Percentiles rank a stretch among this genome's conserved stretches.
These are phyloP conservation scores for Leptothorax acervorum DNA, from an alignment of 2,888 invertebrate genomes.

Conservation along the genomic window DNA sequence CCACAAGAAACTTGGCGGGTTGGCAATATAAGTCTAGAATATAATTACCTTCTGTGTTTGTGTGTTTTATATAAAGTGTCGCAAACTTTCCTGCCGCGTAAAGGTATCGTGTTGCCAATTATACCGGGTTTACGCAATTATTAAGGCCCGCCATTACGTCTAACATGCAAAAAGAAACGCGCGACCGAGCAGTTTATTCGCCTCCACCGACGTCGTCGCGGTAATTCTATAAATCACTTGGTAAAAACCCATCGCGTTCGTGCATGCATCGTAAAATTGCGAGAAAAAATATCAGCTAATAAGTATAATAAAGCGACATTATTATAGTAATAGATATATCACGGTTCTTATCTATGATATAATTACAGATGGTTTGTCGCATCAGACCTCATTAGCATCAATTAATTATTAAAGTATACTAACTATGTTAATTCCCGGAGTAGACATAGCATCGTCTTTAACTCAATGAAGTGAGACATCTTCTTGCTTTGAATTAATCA, in stretches of 20 bases:
- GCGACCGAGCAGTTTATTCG: constrained; percentile 31
- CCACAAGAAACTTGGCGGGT: constrained; percentile 16
- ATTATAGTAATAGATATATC: neutral
- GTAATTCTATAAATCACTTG: constrained; percentile 51
- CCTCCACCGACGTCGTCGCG: constrained; percentile 24
- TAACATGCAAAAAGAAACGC: constrained; percentile 61
- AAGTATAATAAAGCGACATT: neutral
- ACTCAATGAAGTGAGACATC: constrained; percentile 48
- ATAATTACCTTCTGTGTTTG: constrained; percentile 69
- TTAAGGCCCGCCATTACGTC: constrained; percentile 71
- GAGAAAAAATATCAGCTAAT: neutral
- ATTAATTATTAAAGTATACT: constrained; percentile 36
- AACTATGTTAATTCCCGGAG: constrained; percentile 47
- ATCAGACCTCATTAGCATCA: neutral
- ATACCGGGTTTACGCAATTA: constrained; percentile 70
- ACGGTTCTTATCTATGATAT: neutral
- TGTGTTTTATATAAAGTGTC: constrained; percentile 69
- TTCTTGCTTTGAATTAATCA: constrained; percentile 59
- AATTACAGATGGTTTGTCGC: constrained; percentile 1
- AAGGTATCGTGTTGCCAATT: constrained; percentile 74
- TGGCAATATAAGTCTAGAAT: constrained; percentile 58
- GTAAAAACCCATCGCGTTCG: constrained; percentile 21
- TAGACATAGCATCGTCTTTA: constrained; percentile 58
- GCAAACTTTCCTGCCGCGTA: constrained; percentile 65
- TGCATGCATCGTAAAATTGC: constrained; percentile 2